Evolutionary conservation across 1,140 invertebrate species (phyloP).

Genomic region (Chironomus striatipennis): DNA sequence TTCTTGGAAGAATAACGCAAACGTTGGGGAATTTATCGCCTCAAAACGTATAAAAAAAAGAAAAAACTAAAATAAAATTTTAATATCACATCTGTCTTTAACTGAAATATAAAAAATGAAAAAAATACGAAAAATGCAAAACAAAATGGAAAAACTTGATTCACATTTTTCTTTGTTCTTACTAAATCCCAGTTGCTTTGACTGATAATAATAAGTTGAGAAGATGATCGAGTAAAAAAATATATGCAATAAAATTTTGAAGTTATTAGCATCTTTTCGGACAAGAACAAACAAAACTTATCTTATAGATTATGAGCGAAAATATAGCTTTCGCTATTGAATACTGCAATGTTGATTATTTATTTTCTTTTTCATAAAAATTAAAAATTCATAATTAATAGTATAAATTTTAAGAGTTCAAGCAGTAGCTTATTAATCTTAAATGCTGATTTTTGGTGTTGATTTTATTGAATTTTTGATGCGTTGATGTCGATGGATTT

Average conservation of each 20-base stretch:
- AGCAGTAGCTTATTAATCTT: neutral
- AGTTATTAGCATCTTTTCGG: neutral
- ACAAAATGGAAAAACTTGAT: neutral
- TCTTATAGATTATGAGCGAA: no score
- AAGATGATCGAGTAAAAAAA: neutral
- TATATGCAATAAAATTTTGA: neutral
- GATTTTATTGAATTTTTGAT: no score
- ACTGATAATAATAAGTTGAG: neutral
- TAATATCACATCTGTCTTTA: neutral
- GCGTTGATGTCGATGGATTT: no score
- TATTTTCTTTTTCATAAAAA: no score
- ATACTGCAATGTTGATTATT: neutral
- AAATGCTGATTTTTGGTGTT: neutral
- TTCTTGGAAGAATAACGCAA: neutral
- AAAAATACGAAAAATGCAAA: neutral
- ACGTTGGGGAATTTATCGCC: neutral
- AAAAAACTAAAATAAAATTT: neutral
- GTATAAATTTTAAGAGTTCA: neutral
- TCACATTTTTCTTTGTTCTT: neutral
- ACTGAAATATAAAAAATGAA: neutral
- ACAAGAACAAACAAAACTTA: neutral
- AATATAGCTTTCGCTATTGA: no score
- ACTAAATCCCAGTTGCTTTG: neutral
- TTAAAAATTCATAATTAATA: no score
- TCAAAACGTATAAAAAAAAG: neutral